Percentiles rank a stretch among this genome's conserved stretches.
phyloP scores from a whole-genome alignment of 2,888 invertebrate species.

The Entomobrya multifasciata region DNA sequence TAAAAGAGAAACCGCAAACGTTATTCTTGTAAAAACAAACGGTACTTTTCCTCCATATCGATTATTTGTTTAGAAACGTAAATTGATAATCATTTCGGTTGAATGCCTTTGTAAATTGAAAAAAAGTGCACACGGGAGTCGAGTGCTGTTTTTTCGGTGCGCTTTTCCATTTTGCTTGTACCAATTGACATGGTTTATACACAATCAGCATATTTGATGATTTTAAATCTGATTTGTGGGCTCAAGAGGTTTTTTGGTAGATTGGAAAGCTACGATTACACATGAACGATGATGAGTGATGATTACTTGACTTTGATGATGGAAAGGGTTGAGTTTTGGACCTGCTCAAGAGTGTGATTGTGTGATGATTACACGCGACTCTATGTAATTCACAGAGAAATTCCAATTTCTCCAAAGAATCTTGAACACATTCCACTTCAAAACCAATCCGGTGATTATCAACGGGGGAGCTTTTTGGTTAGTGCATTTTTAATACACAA shows the following conservation, averaged over 20 bases:
- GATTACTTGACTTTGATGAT: constrained; percentile 10
- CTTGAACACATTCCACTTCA: constrained; percentile 37
- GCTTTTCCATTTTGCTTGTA: too few species aligned
- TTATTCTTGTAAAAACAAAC: constrained; percentile 23
- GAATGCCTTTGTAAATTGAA: constrained; percentile 59
- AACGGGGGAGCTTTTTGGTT: constrained; percentile 48
- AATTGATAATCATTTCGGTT: constrained; percentile 71
- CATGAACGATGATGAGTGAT: neutral
- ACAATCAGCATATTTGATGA: neutral
- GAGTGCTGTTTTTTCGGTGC: too few species aligned
- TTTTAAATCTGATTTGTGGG: neutral
- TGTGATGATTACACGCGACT: constrained; percentile 43
- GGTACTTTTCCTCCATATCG: constrained; percentile 26
- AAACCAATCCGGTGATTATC: constrained; percentile 36
- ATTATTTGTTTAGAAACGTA: constrained; percentile 69
- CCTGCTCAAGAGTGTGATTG: constrained; percentile 58
- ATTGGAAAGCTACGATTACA: too few species aligned
- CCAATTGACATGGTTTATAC: neutral
- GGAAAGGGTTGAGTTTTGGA: constrained; percentile 23
- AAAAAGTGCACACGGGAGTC: neutral
- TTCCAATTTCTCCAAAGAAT: constrained; percentile 37
- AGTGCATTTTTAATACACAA: constrained; percentile 2
- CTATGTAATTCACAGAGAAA: neutral
- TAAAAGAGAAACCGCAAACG: constrained; percentile 30
- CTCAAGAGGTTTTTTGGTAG: neutral